These are phyloP conservation scores for Spilosoma lubricipeda DNA, from an alignment of 2,888 invertebrate species.

Conservation along the genomic window DNA sequence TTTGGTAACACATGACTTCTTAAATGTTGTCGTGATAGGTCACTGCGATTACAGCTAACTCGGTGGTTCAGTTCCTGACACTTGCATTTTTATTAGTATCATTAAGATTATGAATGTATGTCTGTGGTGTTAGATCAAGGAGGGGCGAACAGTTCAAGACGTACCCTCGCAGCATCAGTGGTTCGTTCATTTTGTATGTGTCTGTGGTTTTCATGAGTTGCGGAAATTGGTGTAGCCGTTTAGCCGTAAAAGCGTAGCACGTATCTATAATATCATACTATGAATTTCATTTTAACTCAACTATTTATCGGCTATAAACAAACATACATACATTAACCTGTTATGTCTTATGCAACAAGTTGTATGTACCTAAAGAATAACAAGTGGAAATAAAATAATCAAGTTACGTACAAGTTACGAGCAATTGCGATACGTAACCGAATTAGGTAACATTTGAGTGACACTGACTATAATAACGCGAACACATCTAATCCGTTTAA, in stretches of 20 bases:
- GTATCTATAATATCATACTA: too few relatives aligned
- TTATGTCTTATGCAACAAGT: not conserved
- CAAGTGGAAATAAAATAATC: not conserved
- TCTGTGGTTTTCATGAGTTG: too few relatives aligned
- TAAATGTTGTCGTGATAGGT: conserved; percentile 15
- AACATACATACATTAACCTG: not conserved
- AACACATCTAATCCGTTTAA: conserved; percentile 45
- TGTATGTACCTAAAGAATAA: not conserved
- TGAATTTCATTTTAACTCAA: too few relatives aligned
- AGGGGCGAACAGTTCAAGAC: too few relatives aligned
- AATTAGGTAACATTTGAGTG: conserved; percentile 14
- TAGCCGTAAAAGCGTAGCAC: too few relatives aligned
- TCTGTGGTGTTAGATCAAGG: not conserved
- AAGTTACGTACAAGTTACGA: not conserved
- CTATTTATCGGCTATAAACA: too few relatives aligned
- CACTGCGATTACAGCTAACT: not conserved
- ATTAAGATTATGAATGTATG: not conserved
- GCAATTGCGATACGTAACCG: conserved; percentile 2
- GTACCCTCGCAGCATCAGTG: not conserved
- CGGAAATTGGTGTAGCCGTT: too few relatives aligned
- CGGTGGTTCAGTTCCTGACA: not conserved
- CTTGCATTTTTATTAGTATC: not conserved
- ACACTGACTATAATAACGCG: conserved; percentile 42
- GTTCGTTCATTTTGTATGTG: not conserved
- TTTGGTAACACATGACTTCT: conserved; percentile 3